Base-by-base conservation (phyloP, 1,140 invertebrate genomes). In the Rhagoletis zephyria region DNA sequence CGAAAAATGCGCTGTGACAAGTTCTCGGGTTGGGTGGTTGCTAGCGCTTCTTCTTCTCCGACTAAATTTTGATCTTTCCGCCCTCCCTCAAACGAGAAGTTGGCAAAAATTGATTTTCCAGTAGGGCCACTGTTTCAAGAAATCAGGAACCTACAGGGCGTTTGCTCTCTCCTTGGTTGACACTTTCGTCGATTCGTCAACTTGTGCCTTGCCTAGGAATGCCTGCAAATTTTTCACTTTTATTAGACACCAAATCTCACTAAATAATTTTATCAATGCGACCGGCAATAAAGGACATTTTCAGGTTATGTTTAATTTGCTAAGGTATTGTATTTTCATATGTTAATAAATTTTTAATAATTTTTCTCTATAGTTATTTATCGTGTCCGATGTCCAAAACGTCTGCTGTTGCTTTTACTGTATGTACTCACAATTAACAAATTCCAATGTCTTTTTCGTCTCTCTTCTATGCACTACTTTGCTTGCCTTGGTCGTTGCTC, bases 341-440 rank as follows among this genome's bases (percentile, higher is more conserved):
- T 45, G 61, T 86, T 86, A 10, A 65, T 30, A 10, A 85, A 19
- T 85, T 51, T 77, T 30, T 56, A 56, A 19, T 7, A 48, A 19
- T n/a, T 61, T 86, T 86, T 86, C 60, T 86, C 30, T 86, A 86
- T 86, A 30, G 60, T 86, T 86, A 86, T 86, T 86, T 65, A 60
- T 12, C 85, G 85, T 86, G 30, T 40, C 14, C 56, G 5, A 65
- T 64, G 59, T 45, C 9, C 12, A 81, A 81, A 51, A 81, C 48
- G 7, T 81, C 48, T 42, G 74, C 74, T 81, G 74, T 81, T 81
- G 74, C 74, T 81, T 81, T 81, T 56, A 81, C 48, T 45, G 85
- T 86, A 86, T 61, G 19, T 86, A 86, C 85, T 86, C 85, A 86
- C 85, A 63, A 60, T 86, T 86, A 61, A 63, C 85, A 86, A 86